Evolutionary conservation across 2,888 invertebrate genomes (phyloP), one percentile per base, ranked within the genome.

Genomic region (Spilosoma lubricipeda): DNA sequence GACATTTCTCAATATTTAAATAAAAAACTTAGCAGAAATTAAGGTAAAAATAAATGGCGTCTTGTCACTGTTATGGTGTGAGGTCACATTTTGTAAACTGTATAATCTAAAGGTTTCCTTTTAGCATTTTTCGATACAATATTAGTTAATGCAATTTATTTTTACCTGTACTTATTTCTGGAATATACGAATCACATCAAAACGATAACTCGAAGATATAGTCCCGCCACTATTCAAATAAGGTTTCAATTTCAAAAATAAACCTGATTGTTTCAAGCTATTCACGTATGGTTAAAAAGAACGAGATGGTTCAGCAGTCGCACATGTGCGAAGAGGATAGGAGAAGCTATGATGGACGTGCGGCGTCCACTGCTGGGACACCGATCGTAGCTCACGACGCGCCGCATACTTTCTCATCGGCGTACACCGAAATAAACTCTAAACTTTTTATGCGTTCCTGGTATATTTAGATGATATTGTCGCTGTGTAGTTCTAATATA

Each of bases 381-480:
- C 81, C 83, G 89, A 83, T 89, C 92, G 93, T 95, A 94, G 92
- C 92, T 95, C 93, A 94, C 86, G 90, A 82, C 89, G 87, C 91
- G 89, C 87, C 90, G 92, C 92, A 92, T 92, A 94, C 92, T 95
- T 93, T 95, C 94, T 95, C 94, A 94, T 93, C 92, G 93, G 88
- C 90, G 88, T 87, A 90, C 88, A 90, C 93, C 88, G 90, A 95
- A 95, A 94, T 95, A 94, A 94, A 92, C 92, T 91, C 90, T 89
- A 90, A 90, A 88, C 90, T 94, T 94, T 94, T 94, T 94, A 93
- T 94, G 93, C 88, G 86, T 89, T 88, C 91, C 90, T 89, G 91
- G 91, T 94, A 93, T 93, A 94, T 94, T 93, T 94, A 92, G 93
- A 93, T 87, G 90, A 93, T 90, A 93, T 92, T 94, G 94, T 94